phyloP scores from a whole-genome alignment of 2,888 invertebrate species.

The Gisinianus flammeolus region DNA sequence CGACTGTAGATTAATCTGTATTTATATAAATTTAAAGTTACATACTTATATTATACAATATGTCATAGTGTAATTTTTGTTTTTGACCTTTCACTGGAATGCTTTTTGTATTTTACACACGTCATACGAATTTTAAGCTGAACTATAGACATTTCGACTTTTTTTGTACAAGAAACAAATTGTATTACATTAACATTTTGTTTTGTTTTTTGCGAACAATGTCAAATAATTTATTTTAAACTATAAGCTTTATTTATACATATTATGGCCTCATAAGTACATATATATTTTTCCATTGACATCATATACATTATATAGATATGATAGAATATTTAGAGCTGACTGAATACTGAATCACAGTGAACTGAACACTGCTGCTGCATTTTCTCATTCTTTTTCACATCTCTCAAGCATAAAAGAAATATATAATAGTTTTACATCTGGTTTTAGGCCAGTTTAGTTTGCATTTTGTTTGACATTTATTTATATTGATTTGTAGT shows the following conservation, averaged over 20 bases:
- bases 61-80: not conserved
- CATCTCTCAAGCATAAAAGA: not conserved
- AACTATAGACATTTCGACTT: not conserved
- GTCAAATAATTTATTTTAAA: no score
- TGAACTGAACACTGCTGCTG: not conserved
- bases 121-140: not conserved
- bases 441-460: not conserved
- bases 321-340: not conserved
- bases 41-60: not conserved
- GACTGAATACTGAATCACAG: not conserved
- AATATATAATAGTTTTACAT: not conserved
- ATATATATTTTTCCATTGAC: not conserved
- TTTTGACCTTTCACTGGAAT: not conserved
- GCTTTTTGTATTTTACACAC: not conserved
- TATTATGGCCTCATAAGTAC: no score
- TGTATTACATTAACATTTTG: not conserved
- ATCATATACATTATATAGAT: not conserved
- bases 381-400: not conserved
- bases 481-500: not conserved
- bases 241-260: no score
- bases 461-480: not conserved
- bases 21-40: not conserved
- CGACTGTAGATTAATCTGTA: not conserved
- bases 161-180: not conserved
- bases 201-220: not conserved